Conservation (phyloP, 1,140 invertebrate genomes). For the Scaptodrosophila lebanonensis region DNA sequence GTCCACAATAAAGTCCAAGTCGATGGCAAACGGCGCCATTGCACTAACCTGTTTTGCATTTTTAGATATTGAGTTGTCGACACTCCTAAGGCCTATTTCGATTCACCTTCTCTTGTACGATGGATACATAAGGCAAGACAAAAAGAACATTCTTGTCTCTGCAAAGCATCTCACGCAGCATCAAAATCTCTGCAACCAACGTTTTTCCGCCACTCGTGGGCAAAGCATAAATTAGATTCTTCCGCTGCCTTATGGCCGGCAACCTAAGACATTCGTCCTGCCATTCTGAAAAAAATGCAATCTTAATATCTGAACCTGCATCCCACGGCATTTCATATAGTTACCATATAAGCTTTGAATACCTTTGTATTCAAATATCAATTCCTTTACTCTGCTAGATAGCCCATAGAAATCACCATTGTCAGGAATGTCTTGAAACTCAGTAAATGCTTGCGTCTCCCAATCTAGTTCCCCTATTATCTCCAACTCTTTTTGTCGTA, state of each 20-base stretch:
- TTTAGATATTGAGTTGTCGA: too few species aligned
- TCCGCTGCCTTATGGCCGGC: constrained; percentile 82
- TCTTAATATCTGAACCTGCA: not conserved
- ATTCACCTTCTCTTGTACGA: constrained; percentile 99
- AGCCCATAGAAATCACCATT: constrained; percentile 83
- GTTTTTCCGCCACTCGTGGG: constrained; percentile 98
- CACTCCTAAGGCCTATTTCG: too few species aligned
- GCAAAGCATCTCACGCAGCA: constrained; percentile 86
- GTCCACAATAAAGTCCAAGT: constrained; percentile 92
- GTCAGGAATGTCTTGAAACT: constrained; percentile 33
- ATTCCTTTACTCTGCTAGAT: constrained; percentile 80
- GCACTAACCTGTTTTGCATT: too few species aligned
- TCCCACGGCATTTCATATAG: constrained; percentile 17
- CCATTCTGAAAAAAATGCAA: constrained; percentile 83
- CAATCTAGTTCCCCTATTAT: constrained; percentile 14
- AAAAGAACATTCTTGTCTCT: constrained; percentile 90
- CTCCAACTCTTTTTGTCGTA: not conserved
- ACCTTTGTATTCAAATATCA: constrained; percentile 82
- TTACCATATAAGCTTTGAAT: constrained; percentile 83
- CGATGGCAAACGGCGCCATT: constrained; percentile 89
- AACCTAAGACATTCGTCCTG: constrained; percentile 92
- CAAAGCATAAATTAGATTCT: constrained; percentile 93
- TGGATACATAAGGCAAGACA: constrained; percentile 94
- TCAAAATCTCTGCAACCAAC: constrained; percentile 95
- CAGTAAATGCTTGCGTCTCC: constrained; percentile 23